Percentiles rank a stretch among this genome's conserved stretches.
These are phyloP conservation scores for Pelecanoides urinatrix DNA, from an alignment of 2,113 vertebrate genomes.

Conservation along the genomic window DNA sequence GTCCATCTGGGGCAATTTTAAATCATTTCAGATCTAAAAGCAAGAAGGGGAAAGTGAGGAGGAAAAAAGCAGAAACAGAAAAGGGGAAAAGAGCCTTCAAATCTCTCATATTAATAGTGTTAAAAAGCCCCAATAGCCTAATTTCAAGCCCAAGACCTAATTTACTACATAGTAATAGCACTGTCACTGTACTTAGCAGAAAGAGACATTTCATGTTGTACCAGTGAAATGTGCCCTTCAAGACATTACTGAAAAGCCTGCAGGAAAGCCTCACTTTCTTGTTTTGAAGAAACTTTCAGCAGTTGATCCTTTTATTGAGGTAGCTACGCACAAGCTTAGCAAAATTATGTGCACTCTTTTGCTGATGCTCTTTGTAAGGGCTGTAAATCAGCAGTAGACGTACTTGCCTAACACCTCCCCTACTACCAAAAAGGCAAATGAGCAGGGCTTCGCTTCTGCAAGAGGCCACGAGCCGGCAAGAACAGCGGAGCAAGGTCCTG, in stretches of 20 bases:
- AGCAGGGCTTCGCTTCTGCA: not conserved
- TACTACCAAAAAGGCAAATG: not conserved
- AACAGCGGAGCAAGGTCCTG: not conserved
- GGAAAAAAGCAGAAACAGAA: not conserved
- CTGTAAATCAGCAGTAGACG: not conserved
- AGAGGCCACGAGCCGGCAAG: accelerated
- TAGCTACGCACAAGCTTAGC: not conserved
- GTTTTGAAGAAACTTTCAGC: not conserved
- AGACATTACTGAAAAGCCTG: not conserved
- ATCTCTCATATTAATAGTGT: not conserved
- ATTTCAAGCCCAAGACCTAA: not conserved
- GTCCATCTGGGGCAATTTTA: not conserved
- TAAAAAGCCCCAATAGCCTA: not conserved
- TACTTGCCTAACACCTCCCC: not conserved
- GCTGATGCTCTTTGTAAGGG: not conserved
- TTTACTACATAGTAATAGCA: not conserved
- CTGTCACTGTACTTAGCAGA: not conserved
- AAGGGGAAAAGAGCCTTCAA: not conserved
- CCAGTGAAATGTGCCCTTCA: not conserved
- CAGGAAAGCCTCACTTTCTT: not conserved
- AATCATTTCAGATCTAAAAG: not conserved
- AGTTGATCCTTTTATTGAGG: not conserved
- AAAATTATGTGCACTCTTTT: not conserved
- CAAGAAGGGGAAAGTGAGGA: not conserved
- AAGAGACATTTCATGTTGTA: not conserved